Conservation (phyloP, 2,797 vertebrate species). For the Pseudochromis fuscus region DNA sequence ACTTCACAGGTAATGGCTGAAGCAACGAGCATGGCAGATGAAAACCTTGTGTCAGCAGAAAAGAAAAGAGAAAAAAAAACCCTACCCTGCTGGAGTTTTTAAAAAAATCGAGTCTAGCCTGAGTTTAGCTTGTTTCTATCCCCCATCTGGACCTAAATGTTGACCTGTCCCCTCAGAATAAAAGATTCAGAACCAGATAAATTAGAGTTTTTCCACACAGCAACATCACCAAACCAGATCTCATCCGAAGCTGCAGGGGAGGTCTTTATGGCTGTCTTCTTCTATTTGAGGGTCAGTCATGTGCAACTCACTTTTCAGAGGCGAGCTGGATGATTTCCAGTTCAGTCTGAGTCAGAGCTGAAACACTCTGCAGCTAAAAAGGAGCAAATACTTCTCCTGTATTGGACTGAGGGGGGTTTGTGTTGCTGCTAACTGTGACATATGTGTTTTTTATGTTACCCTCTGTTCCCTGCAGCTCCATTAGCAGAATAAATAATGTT, state of each 20-base stretch:
- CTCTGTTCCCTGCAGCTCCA: constrained; percentile 38
- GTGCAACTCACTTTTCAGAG: constrained; percentile 49
- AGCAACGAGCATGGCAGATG: constrained; percentile 4
- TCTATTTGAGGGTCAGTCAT: constrained; percentile 58
- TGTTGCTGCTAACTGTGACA: constrained; percentile 26
- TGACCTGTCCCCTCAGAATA: constrained; percentile 9
- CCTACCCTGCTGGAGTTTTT: neutral
- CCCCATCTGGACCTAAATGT: neutral
- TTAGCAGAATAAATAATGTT: constrained; percentile 48
- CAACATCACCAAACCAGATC: constrained; percentile 9
- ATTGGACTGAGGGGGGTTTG: constrained; percentile 27
- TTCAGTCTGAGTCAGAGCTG: constrained; percentile 26
- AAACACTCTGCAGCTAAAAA: constrained; percentile 26
- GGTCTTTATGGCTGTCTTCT: constrained; percentile 48
- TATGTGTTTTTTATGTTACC: constrained; percentile 32
- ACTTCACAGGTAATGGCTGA: constrained; percentile 27
- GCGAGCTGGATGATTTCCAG: constrained; percentile 38
- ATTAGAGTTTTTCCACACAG: neutral
- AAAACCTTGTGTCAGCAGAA: constrained; percentile 6
- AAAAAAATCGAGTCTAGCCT: too few relatives aligned
- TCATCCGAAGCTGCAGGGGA: constrained; percentile 19
- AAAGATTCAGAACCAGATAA: constrained; percentile 18
- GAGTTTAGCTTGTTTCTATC: too few relatives aligned
- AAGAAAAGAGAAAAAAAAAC: too few relatives aligned
- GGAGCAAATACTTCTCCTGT: constrained; percentile 24